Evolutionary conservation across 53 echinoderm and acorn worm species (phyloP).

Genomic region (Luidia sarsii): DNA sequence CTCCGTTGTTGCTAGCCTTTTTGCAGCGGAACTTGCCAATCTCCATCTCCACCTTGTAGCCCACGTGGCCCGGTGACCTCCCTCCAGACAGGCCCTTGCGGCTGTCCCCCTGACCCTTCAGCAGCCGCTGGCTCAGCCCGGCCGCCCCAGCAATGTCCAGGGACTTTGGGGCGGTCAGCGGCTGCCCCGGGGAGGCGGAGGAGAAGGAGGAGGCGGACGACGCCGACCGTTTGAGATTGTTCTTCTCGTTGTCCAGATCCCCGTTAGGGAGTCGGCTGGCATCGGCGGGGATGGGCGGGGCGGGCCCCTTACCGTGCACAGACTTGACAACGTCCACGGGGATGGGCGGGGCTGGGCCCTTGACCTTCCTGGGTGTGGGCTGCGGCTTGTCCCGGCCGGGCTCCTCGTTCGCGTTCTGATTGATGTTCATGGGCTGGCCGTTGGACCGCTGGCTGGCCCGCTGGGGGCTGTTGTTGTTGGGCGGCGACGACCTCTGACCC

Average conservation of each 20-base stretch:
- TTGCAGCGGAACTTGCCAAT: slow-evolving; percentile 89
- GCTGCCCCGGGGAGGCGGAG: not conserved
- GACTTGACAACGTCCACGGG: slow-evolving; percentile 10
- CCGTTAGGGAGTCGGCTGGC: not conserved
- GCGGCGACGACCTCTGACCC: slow-evolving; percentile 26
- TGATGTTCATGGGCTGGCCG: slow-evolving; percentile 50
- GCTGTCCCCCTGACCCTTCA: slow-evolving; percentile 33
- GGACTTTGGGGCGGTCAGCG: slow-evolving; percentile 2
- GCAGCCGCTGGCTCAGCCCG: slow-evolving; percentile 26
- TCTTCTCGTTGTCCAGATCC: slow-evolving; percentile 35
- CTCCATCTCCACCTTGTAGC: slow-evolving; percentile 97
- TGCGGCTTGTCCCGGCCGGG: slow-evolving; percentile 34
- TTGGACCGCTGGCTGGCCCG: slow-evolving; percentile 28
- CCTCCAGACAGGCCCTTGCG: slow-evolving; percentile 60
- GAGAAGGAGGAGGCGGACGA: slow-evolving; percentile 3
- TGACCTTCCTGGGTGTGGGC: slow-evolving; percentile 35
- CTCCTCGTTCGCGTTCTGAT: slow-evolving; percentile 56
- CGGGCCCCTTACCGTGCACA: slow-evolving; percentile 28
- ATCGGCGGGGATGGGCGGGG: slow-evolving; percentile 35
- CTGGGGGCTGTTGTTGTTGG: slow-evolving; percentile 7
- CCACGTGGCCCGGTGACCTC: slow-evolving; percentile 91
- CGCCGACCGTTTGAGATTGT: slow-evolving; percentile 40
- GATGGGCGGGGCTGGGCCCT: slow-evolving; percentile 39
- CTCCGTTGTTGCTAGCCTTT: slow-evolving; percentile 65
- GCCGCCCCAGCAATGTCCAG: slow-evolving; percentile 47